Evolutionary conservation across 2,113 vertebrate species (phyloP).

Genomic region (Oreochromis aureus): DNA sequence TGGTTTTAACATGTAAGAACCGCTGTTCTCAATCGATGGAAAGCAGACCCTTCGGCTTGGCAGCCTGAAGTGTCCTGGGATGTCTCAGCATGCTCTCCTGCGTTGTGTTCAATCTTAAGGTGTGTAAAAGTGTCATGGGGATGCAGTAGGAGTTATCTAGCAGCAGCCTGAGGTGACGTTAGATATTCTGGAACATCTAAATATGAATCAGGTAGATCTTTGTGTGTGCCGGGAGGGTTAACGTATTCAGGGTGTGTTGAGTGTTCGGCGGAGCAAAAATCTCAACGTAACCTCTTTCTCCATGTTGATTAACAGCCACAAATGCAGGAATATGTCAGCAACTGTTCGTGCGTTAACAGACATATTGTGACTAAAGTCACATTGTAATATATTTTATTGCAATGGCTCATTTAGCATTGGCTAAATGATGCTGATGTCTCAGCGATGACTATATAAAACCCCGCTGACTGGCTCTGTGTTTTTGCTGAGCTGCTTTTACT

Average conservation of each 20-base stretch:
- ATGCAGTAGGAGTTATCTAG: not conserved
- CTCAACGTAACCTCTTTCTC: not conserved
- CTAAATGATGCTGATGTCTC: not conserved
- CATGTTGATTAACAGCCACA: not conserved
- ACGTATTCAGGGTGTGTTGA: not conserved
- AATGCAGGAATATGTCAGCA: not conserved
- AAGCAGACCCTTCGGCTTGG: slow-evolving; percentile 21
- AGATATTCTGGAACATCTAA: not conserved
- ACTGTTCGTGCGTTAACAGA: not conserved
- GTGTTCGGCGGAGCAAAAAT: not conserved
- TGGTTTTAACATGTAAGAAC: not conserved
- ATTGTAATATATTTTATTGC: not conserved
- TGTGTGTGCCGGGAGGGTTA: not conserved
- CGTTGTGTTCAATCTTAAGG: not conserved
- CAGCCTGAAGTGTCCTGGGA: slow-evolving; percentile 18
- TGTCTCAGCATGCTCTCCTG: not conserved
- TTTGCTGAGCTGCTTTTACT: not conserved
- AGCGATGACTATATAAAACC: not conserved
- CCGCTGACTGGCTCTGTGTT: not conserved
- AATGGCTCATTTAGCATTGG: not conserved
- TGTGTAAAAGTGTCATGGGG: not conserved
- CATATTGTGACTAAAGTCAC: not conserved
- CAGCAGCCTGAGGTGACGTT: not conserved
- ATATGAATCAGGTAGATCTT: not conserved
- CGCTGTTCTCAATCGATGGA: not conserved